Evolutionary conservation across 2,113 vertebrate genomes (phyloP).

Genomic region (Vidua macroura): DNA sequence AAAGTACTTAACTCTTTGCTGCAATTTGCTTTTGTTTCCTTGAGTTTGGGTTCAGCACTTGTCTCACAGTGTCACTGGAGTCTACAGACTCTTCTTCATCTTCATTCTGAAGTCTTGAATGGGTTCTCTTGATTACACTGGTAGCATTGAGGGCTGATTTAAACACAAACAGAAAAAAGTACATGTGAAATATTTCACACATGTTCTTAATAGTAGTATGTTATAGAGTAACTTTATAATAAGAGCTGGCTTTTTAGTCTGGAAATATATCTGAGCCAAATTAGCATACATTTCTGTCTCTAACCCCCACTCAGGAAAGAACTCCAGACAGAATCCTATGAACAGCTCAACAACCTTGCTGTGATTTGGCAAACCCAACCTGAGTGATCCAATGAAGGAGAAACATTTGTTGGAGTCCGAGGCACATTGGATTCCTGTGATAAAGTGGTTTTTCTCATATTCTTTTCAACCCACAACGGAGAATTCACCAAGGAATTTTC

Average conservation of each 20-base stretch:
- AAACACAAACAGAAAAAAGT: not conserved
- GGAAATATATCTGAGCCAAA: not conserved
- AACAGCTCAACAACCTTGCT: not conserved
- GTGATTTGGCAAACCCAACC: conserved; percentile 62
- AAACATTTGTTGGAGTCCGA: conserved; percentile 37
- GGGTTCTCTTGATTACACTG: conserved; percentile 73
- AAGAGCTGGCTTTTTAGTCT: not conserved
- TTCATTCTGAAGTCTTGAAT: conserved; percentile 60
- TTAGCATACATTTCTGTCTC: not conserved
- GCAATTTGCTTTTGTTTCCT: conserved; percentile 62
- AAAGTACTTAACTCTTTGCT: conserved; percentile 68
- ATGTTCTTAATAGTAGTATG: not conserved
- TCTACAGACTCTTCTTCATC: conserved; percentile 2
- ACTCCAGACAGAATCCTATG: not conserved
- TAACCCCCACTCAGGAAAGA: not conserved
- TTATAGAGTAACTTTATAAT: not conserved
- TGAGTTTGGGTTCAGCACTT: conserved; percentile 79
- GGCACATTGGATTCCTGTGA: conserved; percentile 10
- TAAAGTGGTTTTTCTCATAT: conserved; percentile 20
- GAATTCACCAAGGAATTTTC: conserved; percentile 59
- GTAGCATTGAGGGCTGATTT: conserved; percentile 85
- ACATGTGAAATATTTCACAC: not conserved
- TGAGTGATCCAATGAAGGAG: conserved; percentile 55
- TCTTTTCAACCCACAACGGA: conserved; percentile 52
- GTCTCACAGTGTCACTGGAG: conserved; percentile 53